Evolutionary conservation across 2,888 invertebrate genomes (phyloP).

Genomic region (Himalopsyche anomala): DNA sequence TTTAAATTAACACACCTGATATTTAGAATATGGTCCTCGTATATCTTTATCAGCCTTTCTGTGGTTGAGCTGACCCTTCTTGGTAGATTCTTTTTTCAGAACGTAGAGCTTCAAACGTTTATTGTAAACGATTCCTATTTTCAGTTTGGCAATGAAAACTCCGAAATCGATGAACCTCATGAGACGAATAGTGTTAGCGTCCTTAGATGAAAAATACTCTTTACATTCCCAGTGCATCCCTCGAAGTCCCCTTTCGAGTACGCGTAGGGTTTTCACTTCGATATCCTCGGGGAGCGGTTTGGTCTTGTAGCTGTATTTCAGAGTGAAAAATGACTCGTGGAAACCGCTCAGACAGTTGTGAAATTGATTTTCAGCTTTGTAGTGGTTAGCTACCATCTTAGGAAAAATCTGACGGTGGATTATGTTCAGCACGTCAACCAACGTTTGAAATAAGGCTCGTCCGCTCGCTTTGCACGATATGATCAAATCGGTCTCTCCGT

Average conservation of each 20-base stretch:
- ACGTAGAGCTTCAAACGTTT: slow-evolving; percentile 74
- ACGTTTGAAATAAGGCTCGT: slow-evolving; percentile 86
- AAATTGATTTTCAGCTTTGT: slow-evolving; percentile 55
- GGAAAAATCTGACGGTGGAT: slow-evolving; percentile 74
- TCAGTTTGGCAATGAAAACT: slow-evolving; percentile 80
- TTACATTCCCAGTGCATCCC: slow-evolving; percentile 83
- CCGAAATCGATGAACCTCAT: slow-evolving; percentile 90
- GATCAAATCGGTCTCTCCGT: slow-evolving; percentile 86
- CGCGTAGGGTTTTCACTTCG: slow-evolving; percentile 82
- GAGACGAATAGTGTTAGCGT: slow-evolving; percentile 86
- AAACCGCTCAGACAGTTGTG: slow-evolving; percentile 64
- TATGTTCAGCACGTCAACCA: slow-evolving; percentile 88
- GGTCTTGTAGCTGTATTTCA: slow-evolving; percentile 78
- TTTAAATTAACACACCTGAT: slow-evolving; percentile 48
- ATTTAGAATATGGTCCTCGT: slow-evolving; percentile 50
- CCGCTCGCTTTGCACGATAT: slow-evolving; percentile 88
- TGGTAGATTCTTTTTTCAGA: slow-evolving; percentile 68
- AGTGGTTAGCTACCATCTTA: slow-evolving; percentile 69
- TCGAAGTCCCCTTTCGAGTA: slow-evolving; percentile 82
- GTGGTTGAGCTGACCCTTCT: slow-evolving; percentile 70
- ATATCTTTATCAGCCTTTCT: slow-evolving; percentile 69
- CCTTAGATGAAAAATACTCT: slow-evolving; percentile 77
- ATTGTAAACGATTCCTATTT: slow-evolving; percentile 83
- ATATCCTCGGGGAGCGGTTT: slow-evolving; percentile 85
- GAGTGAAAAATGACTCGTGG: slow-evolving; percentile 68